Base-by-base conservation (phyloP, 2,113 vertebrate species). In the Nerophis ophidion region DNA sequence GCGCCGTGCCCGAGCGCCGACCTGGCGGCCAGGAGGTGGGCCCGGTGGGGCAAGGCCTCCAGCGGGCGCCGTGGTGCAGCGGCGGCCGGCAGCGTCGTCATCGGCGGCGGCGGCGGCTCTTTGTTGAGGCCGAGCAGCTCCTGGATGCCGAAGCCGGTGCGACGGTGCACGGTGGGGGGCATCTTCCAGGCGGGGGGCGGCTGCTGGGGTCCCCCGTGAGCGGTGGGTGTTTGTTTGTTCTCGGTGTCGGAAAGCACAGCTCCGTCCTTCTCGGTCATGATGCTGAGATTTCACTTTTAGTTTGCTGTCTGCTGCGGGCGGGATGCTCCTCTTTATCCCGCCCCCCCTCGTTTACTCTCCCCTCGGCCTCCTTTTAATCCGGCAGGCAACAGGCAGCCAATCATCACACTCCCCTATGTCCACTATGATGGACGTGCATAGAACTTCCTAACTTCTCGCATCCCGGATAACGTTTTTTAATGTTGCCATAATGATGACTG, bases 81-180 rank as follows among this genome's bases (percentile, higher is more conserved):
- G 35, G 10, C 53, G 34, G 53, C 53, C 10, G 92, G 92, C 76
- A 94, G 85, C 63, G 91, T 85, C 84, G 95, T 93, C 82, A 94
- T 89, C 67, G 92, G 84, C 47, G 90, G 87, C 74, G 93, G 86
- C 56, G 93, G 89, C 5, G 94, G 91, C 76, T 98, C 95, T 90
- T 96, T 97, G 87, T 96, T 97, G 76, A 98, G 91, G 53, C 95
- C 95, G 76, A 98, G 88, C 76, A 98, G 95, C 88, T 98, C 96
- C 86, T 98, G 96, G 77, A 98, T 98, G 66, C 95, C 96, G 74
- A 98, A 98, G 36, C 96, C 96, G 0, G 94, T 97, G 90, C 95
- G 95, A 73, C 94, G 87, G 67, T 91, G 91, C 69, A 85, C 84
- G 56, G 90, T 70, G 60, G 84, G 80, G 57, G 79, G 76, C 72